These are phyloP conservation scores for Nomada fabriciana DNA, from an alignment of 2,888 invertebrate genomes.

Conservation along the genomic window DNA sequence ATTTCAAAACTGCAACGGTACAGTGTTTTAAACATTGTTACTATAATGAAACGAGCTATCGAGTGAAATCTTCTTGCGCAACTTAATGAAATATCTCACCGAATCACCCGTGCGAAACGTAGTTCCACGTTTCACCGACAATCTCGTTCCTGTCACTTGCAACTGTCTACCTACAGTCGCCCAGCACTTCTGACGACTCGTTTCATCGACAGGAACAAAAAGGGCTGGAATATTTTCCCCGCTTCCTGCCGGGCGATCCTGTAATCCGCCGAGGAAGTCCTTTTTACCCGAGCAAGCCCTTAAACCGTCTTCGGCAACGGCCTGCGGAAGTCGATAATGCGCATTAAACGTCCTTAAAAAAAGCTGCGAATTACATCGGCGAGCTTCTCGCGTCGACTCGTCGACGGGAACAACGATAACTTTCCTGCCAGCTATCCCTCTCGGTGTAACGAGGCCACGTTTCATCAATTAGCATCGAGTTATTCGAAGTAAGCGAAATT, in stretches of 20 bases:
- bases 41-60: no score
- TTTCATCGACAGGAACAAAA: not conserved
- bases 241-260: constrained; percentile 1
- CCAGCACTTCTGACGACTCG: no score
- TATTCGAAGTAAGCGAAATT: constrained; percentile 29
- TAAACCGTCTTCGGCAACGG: not conserved
- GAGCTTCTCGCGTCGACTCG: not conserved
- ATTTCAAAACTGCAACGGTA: no score
- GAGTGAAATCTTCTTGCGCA: no score
- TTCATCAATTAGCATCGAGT: constrained; percentile 37
- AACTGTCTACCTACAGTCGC: no score
- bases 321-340: not conserved
- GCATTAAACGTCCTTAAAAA: constrained; percentile 17
- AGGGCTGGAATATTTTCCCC: not conserved
- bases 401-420: constrained; percentile 19
- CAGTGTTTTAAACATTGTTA: no score
- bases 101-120: not conserved
- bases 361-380: constrained; percentile 24
- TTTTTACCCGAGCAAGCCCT: constrained; percentile 25
- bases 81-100: no score
- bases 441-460: not conserved
- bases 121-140: not conserved
- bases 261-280: constrained; percentile 18
- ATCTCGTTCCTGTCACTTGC: no score
- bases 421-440: not conserved